Evolutionary conservation across 2,113 vertebrate species (phyloP).

Genomic region (Corythaeola cristata): DNA sequence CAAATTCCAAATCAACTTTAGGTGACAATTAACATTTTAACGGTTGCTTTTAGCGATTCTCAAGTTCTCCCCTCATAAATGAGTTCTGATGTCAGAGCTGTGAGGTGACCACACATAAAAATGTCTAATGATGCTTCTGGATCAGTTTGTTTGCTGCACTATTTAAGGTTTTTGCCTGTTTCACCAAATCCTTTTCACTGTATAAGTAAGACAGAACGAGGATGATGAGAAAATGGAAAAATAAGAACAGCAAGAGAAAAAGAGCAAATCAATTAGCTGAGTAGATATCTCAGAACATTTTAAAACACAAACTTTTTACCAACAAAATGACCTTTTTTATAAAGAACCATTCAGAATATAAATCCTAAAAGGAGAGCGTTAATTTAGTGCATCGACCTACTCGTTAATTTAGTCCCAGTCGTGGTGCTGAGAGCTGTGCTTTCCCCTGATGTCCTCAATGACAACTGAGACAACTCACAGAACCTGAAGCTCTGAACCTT

Average conservation of each 20-base stretch:
- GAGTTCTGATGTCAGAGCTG: slow-evolving; percentile 69
- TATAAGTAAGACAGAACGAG: slow-evolving; percentile 51
- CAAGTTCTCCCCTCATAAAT: slow-evolving; percentile 63
- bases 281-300: not conserved
- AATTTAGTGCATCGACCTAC: rapidly evolving
- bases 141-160: slow-evolving; percentile 91
- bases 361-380: not conserved
- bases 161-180: slow-evolving; percentile 96
- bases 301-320: not conserved
- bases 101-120: slow-evolving; percentile 61
- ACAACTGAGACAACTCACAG: not conserved
- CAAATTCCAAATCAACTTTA: slow-evolving; percentile 73
- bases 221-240: slow-evolving; percentile 36
- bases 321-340: not conserved
- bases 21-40: slow-evolving; percentile 72
- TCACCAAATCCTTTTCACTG: slow-evolving; percentile 97
- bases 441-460: too few species aligned
- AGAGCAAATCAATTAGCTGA: slow-evolving; percentile 65
- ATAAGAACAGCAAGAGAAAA: slow-evolving; percentile 65
- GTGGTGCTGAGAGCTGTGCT: rapidly evolving
- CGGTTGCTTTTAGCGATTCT: slow-evolving; percentile 63
- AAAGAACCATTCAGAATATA: rapidly evolving
- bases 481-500: not conserved
- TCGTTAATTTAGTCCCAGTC: not conserved
- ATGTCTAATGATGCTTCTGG: slow-evolving; percentile 87